phyloP scores from a whole-genome alignment of 2,113 vertebrate genomes.

The Todiramphus saurophagus region DNA sequence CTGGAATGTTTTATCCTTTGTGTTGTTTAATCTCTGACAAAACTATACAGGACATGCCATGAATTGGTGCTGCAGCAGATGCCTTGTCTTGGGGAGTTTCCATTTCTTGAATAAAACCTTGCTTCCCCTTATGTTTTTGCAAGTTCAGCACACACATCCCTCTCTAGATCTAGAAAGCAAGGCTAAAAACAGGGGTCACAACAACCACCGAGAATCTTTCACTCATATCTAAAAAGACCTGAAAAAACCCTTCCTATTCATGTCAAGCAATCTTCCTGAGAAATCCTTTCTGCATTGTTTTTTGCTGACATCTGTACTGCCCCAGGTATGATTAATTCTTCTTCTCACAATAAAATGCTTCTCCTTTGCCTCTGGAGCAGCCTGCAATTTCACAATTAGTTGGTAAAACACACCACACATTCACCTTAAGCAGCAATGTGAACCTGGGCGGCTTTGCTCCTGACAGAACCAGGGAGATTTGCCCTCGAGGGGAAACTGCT shows the following conservation, averaged over 20 bases:
- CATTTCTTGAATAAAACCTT: not conserved
- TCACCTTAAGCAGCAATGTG: slow-evolving; percentile 50
- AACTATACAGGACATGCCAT: not conserved
- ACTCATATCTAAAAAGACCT: slow-evolving; percentile 28
- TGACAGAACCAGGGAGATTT: slow-evolving; percentile 51
- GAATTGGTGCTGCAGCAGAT: not conserved
- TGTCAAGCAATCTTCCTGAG: slow-evolving; percentile 53
- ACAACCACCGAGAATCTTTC: not conserved
- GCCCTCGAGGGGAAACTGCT: slow-evolving; percentile 32
- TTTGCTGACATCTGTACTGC: slow-evolving; percentile 65
- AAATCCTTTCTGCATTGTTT: slow-evolving; percentile 62
- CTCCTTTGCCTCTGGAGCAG: slow-evolving; percentile 56
- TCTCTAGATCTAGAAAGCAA: not conserved
- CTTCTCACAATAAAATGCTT: slow-evolving; percentile 66
- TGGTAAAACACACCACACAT: slow-evolving; percentile 38
- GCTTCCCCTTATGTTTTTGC: not conserved
- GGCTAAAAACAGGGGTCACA: not conserved
- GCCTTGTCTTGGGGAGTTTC: not conserved
- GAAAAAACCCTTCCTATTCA: slow-evolving; percentile 33
- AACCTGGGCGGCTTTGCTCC: slow-evolving; percentile 11
- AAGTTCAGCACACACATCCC: not conserved
- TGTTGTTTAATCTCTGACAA: slow-evolving; percentile 53
- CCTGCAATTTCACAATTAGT: slow-evolving; percentile 62
- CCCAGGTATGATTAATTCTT: slow-evolving; percentile 69
- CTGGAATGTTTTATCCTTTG: slow-evolving; percentile 46